phyloP scores from a whole-genome alignment of 2,113 vertebrate species.

The Pitta sordida region DNA sequence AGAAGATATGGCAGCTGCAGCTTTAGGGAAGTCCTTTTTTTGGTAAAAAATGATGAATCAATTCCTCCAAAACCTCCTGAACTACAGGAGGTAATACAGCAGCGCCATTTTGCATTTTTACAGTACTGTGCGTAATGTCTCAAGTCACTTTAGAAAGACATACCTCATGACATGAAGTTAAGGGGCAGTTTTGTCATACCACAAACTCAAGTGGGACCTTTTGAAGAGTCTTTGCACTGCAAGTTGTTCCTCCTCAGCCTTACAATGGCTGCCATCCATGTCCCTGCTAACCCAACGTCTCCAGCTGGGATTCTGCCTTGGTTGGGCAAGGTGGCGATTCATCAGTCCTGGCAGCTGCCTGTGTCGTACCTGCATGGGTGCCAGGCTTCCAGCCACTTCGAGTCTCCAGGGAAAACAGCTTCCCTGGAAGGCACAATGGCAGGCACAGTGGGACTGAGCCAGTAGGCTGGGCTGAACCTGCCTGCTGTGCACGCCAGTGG shows the following conservation, averaged over 20 bases:
- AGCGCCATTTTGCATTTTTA: background rate
- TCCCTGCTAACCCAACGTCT: background rate
- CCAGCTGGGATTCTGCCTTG: background rate
- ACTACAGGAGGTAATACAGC: background rate
- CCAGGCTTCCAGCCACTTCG: background rate
- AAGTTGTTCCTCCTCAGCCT: background rate
- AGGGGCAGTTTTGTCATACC: background rate
- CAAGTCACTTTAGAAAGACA: background rate
- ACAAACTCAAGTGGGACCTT: background rate
- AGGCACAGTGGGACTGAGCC: background rate
- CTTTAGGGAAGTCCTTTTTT: background rate
- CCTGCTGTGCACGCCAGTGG: fast-evolving
- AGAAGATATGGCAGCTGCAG: background rate
- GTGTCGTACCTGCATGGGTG: fast-evolving
- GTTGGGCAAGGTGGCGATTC: background rate
- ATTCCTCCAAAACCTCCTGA: background rate
- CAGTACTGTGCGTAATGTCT: background rate
- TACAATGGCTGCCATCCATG: fast-evolving
- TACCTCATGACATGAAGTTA: background rate
- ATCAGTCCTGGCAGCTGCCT: background rate
- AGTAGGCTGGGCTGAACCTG: background rate
- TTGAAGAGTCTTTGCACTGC: background rate
- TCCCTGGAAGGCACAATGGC: background rate
- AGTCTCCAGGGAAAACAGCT: background rate
- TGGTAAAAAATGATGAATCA: background rate